phyloP scores from a whole-genome alignment of 1,140 invertebrate species.

The Gonioctena quinquepunctata region DNA sequence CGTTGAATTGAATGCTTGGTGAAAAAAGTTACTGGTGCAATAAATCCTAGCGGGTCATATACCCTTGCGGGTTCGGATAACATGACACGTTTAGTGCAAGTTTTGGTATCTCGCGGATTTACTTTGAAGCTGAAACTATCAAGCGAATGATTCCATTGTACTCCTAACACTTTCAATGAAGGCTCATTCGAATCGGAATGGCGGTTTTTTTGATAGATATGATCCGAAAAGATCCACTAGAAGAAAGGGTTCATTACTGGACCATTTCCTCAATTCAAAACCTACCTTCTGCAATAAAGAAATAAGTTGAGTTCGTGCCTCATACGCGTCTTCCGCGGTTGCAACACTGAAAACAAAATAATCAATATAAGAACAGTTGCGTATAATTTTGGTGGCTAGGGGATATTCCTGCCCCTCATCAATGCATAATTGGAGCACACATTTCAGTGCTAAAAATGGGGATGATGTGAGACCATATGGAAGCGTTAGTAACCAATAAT shows the following conservation, averaged over 20 bases:
- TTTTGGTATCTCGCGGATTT: no score
- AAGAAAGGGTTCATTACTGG: conserved; percentile 28
- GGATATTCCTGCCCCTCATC: conserved; percentile 5
- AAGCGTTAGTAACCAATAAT: background rate
- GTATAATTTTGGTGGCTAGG: background rate
- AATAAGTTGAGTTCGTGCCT: conserved; percentile 22
- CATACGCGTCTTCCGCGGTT: background rate
- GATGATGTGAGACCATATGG: background rate
- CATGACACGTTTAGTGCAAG: no score
- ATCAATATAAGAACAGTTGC: conserved; percentile 7
- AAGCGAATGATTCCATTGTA: no score
- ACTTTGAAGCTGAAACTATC: no score
- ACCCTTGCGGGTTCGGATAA: no score
- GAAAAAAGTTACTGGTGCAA: no score
- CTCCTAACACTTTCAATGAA: no score
- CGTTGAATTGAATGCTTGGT: no score
- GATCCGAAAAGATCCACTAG: conserved; percentile 11
- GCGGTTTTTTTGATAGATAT: no score
- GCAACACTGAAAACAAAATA: background rate
- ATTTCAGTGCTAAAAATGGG: background rate
- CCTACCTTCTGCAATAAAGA: conserved; percentile 26
- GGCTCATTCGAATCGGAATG: no score
- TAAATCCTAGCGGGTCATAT: no score
- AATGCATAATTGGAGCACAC: background rate
- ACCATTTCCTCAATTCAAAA: conserved; percentile 42